Evolutionary conservation across 2,888 invertebrate genomes (phyloP).

Genomic region (Chymomyza amoena): DNA sequence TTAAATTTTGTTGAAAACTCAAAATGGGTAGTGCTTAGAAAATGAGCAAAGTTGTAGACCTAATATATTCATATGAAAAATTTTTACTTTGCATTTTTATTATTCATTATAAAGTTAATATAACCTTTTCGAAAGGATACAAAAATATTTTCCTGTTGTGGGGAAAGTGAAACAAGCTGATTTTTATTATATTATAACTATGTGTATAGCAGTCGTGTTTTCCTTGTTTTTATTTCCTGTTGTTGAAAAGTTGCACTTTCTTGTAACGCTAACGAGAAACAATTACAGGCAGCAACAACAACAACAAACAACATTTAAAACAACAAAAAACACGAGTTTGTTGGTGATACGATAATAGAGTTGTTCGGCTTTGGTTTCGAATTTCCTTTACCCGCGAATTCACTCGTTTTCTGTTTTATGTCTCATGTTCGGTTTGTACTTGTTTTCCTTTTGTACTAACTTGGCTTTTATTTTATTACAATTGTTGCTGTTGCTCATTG

Average conservation of each 20-base stretch:
- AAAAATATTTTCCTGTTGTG: slow-evolving; percentile 7
- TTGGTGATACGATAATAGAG: background rate
- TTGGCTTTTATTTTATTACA: slow-evolving; percentile 71
- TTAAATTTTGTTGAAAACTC: no score
- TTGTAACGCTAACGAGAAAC: slow-evolving; percentile 54
- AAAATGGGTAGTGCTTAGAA: no score
- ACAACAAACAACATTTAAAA: no score
- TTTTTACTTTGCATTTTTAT: no score
- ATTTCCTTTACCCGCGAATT: background rate
- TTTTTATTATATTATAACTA: slow-evolving; percentile 66
- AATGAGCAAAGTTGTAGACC: no score
- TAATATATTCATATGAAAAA: no score
- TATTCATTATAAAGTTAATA: background rate
- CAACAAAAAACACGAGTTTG: slow-evolving; percentile 10
- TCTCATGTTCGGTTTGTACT: slow-evolving; percentile 53
- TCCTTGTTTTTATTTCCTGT: slow-evolving; percentile 36
- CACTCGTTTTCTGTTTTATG: slow-evolving; percentile 27
- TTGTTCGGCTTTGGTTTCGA: background rate
- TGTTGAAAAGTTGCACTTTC: slow-evolving; percentile 69
- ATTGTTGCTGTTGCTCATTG: slow-evolving; percentile 51
- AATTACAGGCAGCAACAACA: background rate
- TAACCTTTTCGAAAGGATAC: background rate
- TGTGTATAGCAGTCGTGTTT: slow-evolving; percentile 44
- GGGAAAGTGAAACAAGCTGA: slow-evolving; percentile 59
- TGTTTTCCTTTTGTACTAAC: slow-evolving; percentile 60